phyloP scores from a whole-genome alignment of 1,140 invertebrate species.

The Leptopilina boulardi region DNA sequence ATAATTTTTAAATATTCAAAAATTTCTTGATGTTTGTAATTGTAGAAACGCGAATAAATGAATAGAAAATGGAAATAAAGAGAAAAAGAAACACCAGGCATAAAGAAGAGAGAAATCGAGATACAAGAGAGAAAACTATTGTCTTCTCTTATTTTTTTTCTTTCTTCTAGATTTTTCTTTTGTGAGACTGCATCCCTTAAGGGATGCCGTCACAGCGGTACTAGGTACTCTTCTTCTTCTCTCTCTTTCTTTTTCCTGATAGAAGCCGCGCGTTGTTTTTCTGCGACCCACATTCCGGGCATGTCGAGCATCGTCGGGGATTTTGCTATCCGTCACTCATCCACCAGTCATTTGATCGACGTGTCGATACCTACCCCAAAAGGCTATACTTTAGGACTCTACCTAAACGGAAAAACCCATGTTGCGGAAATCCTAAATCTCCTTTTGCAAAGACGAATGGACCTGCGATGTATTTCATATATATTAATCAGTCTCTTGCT shows the following conservation, averaged over 20 bases:
- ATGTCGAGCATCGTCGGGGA: slow-evolving; percentile 56
- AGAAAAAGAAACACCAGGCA: neutral
- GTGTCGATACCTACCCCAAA: slow-evolving; percentile 33
- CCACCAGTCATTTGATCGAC: slow-evolving; percentile 53
- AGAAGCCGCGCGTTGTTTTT: slow-evolving; percentile 53
- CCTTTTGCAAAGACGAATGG: neutral
- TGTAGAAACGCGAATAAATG: neutral
- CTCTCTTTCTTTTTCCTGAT: neutral
- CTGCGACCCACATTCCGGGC: slow-evolving; percentile 66
- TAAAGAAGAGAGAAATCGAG: slow-evolving; percentile 5
- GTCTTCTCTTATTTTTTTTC: neutral
- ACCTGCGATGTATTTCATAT: no score
- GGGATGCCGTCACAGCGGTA: slow-evolving; percentile 10
- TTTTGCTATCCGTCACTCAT: slow-evolving; percentile 59
- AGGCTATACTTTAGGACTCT: neutral
- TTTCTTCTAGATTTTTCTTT: neutral
- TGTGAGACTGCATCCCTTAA: slow-evolving; percentile 10
- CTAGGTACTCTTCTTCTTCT: neutral
- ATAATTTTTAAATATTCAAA: no score
- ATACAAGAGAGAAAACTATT: slow-evolving; percentile 1
- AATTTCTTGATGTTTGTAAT: no score
- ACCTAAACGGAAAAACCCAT: slow-evolving; percentile 2
- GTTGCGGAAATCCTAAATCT: slow-evolving; percentile 12
- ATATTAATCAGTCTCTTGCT: no score
- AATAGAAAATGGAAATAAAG: neutral